These are phyloP conservation scores for Leptestheria dahalacensis DNA, from an alignment of 1,140 invertebrate species.

Conservation along the genomic window DNA sequence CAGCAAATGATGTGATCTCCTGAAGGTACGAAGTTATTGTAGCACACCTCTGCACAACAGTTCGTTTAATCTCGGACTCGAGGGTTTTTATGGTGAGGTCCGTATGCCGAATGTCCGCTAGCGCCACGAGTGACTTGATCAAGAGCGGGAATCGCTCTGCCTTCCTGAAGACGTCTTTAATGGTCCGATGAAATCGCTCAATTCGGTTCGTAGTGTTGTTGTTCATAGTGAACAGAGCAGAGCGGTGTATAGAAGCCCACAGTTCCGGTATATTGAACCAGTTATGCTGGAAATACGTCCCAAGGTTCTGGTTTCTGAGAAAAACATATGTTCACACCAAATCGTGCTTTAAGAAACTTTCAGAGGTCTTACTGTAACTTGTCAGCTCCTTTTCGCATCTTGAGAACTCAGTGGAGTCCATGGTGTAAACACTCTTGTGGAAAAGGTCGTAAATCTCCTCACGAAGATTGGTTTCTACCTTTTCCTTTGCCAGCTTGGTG, in stretches of 20 bases:
- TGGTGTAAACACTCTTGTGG: neutral
- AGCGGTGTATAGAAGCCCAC: neutral
- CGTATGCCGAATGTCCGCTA: too few relatives aligned
- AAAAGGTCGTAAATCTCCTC: slow-evolving; percentile 1
- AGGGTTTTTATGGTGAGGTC: too few relatives aligned
- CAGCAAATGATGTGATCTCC: too few relatives aligned
- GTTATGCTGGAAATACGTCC: neutral
- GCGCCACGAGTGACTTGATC: too few relatives aligned
- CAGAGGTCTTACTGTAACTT: neutral
- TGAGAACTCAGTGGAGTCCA: too few relatives aligned
- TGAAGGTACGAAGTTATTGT: too few relatives aligned
- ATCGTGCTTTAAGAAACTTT: neutral
- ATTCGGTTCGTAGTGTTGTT: neutral
- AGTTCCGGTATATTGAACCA: neutral
- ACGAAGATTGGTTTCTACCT: neutral
- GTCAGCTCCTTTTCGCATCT: neutral
- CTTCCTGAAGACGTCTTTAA: too few relatives aligned
- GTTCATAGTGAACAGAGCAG: neutral
- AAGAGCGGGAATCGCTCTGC: too few relatives aligned
- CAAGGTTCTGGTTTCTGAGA: neutral
- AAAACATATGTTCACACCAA: neutral
- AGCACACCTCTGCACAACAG: too few relatives aligned
- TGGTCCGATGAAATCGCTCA: neutral
- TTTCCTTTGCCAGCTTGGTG: neutral
- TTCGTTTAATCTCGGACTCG: too few relatives aligned